phyloP scores from a whole-genome alignment of 2,797 vertebrate genomes.

The Aphelocoma californica region DNA sequence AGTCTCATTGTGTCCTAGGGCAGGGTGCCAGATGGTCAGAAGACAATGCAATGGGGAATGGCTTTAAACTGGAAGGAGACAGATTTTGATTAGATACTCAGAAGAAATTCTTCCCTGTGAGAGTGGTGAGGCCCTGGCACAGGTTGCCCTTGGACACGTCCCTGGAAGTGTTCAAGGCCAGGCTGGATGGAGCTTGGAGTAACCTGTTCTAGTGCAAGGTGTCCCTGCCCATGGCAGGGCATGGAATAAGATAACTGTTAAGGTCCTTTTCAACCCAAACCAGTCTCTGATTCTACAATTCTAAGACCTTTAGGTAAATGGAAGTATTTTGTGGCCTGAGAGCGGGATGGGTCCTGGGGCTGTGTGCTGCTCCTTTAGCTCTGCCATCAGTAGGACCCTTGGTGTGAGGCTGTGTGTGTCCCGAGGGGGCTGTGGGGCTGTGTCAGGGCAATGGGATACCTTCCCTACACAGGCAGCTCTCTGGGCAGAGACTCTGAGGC shows the following conservation, averaged over 20 bases:
- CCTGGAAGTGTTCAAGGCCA: background rate
- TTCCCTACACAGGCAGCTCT: background rate
- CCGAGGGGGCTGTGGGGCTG: background rate
- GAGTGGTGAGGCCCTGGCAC: background rate
- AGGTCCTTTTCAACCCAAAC: background rate
- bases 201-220: too few species aligned
- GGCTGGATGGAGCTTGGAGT: background rate
- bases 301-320: background rate
- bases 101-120: background rate
- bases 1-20: background rate
- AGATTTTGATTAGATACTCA: background rate
- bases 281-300: background rate
- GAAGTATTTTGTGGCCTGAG: background rate
- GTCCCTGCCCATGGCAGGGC: background rate
- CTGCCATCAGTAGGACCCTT: background rate
- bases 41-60: too few species aligned
- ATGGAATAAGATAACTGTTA: background rate
- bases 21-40: background rate
- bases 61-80: background rate
- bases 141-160: too few species aligned
- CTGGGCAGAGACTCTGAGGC: background rate
- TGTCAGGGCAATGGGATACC: background rate
- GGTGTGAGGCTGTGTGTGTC: background rate
- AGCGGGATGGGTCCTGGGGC: background rate
- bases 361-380: background rate